Conservation (phyloP, 2,888 invertebrate genomes). For the Thyatira batis region DNA sequence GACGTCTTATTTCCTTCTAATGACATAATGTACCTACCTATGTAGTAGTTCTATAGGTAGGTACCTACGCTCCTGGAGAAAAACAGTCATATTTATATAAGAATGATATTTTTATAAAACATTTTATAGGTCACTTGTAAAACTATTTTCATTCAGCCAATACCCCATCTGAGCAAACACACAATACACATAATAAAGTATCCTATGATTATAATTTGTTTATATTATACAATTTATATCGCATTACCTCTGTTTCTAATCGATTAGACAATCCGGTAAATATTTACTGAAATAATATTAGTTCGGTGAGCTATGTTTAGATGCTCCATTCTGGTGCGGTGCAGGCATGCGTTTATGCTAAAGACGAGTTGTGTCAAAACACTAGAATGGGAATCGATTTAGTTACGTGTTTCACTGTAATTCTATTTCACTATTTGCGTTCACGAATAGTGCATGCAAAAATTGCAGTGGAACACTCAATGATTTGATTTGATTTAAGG, state of each 20-base stretch:
- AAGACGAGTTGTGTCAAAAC: neutral
- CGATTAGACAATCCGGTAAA: constrained; percentile 27
- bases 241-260: constrained; percentile 28
- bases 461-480: no score
- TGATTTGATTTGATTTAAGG: no score
- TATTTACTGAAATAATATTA: constrained; percentile 11
- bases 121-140: constrained; percentile 15
- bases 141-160: constrained; percentile 6
- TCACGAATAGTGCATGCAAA: no score
- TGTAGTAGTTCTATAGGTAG: no score
- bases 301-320: neutral
- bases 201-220: constrained; percentile 30
- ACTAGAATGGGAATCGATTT: neutral
- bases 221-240: constrained; percentile 21
- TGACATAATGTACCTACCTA: no score
- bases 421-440: neutral
- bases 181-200: constrained; percentile 24
- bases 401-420: neutral
- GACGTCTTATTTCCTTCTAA: no score
- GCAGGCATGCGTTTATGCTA: neutral
- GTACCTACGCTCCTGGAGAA: no score
- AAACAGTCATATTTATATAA: no score
- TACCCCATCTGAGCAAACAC: constrained; percentile 24
- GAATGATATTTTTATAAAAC: neutral
- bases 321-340: neutral